phyloP scores from a whole-genome alignment of 2,113 vertebrate genomes.

The Bostrychus sinensis region DNA sequence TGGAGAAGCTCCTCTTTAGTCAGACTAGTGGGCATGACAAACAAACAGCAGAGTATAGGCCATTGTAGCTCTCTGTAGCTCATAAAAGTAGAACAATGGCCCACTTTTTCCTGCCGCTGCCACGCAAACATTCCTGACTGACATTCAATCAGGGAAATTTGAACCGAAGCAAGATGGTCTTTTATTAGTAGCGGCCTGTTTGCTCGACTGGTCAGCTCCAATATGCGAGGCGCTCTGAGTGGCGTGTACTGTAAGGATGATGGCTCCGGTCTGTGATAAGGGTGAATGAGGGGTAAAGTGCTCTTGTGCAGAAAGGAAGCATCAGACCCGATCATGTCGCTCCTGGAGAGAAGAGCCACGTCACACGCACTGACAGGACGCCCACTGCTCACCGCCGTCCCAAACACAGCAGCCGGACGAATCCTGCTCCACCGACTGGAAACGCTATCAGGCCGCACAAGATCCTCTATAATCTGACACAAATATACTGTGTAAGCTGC shows the following conservation, averaged over 20 bases:
- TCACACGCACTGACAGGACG: too few relatives aligned
- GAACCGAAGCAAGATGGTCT: conserved; percentile 81
- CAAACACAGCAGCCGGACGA: conserved; percentile 44
- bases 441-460: conserved; percentile 59
- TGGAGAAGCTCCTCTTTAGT: conserved; percentile 41
- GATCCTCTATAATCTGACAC: conserved; percentile 65
- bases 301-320: conserved; percentile 80
- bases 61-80: conserved; percentile 68
- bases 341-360: conserved; percentile 74
- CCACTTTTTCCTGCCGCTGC: conserved; percentile 72
- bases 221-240: conserved; percentile 70
- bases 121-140: conserved; percentile 83
- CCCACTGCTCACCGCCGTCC: conserved; percentile 26
- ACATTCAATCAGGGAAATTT: conserved; percentile 84
- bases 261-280: conserved; percentile 75
- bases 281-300: conserved; percentile 81
- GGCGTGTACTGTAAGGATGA: conserved; percentile 74
- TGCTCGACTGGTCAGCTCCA: conserved; percentile 80
- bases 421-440: conserved; percentile 64
- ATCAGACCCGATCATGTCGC: conserved; percentile 80
- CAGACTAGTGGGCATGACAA: conserved; percentile 37
- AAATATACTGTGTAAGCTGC: conserved; percentile 39
- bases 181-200: conserved; percentile 80
- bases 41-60: conserved; percentile 45
- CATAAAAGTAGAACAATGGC: conserved; percentile 72